Evolutionary conservation across 64 coral and sea anemone species (phyloP).

Genomic region (Stichodactyla mertensii): DNA sequence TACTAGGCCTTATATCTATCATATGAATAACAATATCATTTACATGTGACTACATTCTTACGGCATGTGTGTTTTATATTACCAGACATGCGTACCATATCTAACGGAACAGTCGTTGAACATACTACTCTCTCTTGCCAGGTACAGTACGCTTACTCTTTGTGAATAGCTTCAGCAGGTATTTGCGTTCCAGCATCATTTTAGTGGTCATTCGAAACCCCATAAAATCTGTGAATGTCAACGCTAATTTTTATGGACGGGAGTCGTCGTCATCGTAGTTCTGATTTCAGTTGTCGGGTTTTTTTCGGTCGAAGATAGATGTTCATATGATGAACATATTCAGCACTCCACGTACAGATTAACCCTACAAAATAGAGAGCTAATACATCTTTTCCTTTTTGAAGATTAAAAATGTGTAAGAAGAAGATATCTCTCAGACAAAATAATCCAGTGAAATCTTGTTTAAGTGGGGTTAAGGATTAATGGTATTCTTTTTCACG

Average conservation of each 20-base stretch:
- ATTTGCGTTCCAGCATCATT: too few species aligned
- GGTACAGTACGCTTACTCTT: conserved; percentile 7
- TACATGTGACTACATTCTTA: background rate
- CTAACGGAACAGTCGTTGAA: conserved; percentile 62
- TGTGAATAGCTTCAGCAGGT: too few species aligned
- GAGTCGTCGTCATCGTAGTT: background rate
- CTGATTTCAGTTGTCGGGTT: background rate
- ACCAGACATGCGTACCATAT: conserved; percentile 38
- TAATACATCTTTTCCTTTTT: background rate
- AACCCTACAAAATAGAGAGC: background rate
- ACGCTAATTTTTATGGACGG: too few species aligned
- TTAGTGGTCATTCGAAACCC: too few species aligned
- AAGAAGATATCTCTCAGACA: background rate
- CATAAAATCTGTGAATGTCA: too few species aligned
- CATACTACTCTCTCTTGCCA: conserved; percentile 58
- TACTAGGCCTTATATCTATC: too few species aligned
- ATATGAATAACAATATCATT: background rate
- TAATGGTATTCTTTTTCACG: background rate
- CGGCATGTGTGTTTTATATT: background rate
- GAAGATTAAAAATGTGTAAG: background rate
- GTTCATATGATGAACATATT: background rate
- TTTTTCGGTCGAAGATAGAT: background rate
- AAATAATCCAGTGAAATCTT: background rate
- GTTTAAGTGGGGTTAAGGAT: background rate
- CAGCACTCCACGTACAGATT: background rate